These are phyloP conservation scores for Crioceris asparagi DNA, from an alignment of 2,888 invertebrate species.

Conservation along the genomic window DNA sequence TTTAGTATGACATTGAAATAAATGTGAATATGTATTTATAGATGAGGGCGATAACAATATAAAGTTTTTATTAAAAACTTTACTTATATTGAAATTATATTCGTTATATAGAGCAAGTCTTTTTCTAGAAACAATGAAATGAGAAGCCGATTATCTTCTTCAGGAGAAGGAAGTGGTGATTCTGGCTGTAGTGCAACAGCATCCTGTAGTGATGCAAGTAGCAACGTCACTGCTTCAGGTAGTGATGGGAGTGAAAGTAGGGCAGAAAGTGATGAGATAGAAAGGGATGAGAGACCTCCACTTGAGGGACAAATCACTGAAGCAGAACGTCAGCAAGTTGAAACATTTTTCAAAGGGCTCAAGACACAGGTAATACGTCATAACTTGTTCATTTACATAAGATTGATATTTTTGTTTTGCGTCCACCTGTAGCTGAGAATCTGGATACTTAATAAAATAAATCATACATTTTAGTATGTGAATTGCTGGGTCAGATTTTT, in stretches of 20 bases:
- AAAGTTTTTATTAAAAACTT: no score
- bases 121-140: constrained; percentile 13
- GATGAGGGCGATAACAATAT: no score
- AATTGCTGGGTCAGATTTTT: no score
- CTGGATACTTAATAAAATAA: no score
- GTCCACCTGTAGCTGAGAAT: no score
- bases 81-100: no score
- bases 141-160: constrained; percentile 41
- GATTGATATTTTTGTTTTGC: neutral
- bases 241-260: constrained; percentile 48
- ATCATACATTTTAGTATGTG: no score
- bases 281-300: constrained; percentile 33
- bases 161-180: constrained; percentile 44
- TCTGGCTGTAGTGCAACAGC: constrained; percentile 25
- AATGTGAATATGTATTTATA: no score
- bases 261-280: constrained; percentile 40
- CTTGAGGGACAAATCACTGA: constrained; percentile 46
- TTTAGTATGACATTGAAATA: no score
- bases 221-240: constrained; percentile 41
- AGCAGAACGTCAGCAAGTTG: constrained; percentile 56
- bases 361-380: constrained; percentile 52
- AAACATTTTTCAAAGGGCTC: constrained; percentile 63
- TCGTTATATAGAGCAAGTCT: no score
- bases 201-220: constrained; percentile 44
- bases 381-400: neutral